Evolutionary conservation across 2,113 vertebrate species (phyloP).

Genomic region (Ahaetulla prasina): DNA sequence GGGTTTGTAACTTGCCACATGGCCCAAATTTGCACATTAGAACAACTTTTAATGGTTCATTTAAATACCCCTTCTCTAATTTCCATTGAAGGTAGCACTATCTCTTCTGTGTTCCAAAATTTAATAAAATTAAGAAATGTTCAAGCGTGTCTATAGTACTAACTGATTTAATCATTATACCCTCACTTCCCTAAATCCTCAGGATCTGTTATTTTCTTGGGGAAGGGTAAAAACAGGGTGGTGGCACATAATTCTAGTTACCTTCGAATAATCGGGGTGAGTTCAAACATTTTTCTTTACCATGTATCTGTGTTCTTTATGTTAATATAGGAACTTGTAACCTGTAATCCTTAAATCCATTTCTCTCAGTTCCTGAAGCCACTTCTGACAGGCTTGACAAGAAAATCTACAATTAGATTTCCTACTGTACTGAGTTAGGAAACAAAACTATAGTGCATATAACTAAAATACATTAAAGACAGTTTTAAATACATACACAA

Average conservation of each 20-base stretch:
- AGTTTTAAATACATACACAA: not conserved
- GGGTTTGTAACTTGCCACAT: not conserved
- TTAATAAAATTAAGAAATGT: not conserved
- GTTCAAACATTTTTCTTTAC: not conserved
- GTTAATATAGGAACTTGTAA: not conserved
- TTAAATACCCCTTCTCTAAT: not conserved
- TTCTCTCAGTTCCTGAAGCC: not conserved
- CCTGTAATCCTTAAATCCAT: not conserved
- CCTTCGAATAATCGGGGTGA: not conserved
- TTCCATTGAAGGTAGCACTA: not conserved
- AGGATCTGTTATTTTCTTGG: not conserved
- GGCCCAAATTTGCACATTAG: not conserved
- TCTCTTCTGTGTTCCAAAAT: not conserved
- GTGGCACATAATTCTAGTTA: not conserved
- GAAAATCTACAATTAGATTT: not conserved
- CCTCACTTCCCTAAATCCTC: not conserved
- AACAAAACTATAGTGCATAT: not conserved
- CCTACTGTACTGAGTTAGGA: not conserved
- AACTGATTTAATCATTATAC: not conserved
- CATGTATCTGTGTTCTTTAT: not conserved
- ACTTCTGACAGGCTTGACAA: not conserved
- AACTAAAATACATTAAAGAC: not conserved
- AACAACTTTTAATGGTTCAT: not conserved
- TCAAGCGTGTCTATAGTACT: not conserved
- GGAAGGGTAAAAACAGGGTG: not conserved